A percentile compares a stretch with the other conserved stretches of the same genome.
These are phyloP conservation scores for Illadopsis cleaveri DNA, from an alignment of 2,113 vertebrate genomes.

Conservation along the genomic window DNA sequence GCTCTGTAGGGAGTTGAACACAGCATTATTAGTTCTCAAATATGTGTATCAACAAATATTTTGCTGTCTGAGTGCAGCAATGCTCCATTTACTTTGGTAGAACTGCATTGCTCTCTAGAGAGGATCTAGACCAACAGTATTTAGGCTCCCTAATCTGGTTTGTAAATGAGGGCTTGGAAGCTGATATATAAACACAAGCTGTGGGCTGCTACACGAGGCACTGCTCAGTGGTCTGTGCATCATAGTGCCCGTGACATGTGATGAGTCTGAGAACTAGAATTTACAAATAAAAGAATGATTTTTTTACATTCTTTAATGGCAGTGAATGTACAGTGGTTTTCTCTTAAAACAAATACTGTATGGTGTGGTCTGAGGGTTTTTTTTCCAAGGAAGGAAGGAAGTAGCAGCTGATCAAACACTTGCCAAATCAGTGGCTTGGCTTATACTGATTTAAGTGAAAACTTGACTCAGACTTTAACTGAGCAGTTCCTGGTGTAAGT, in stretches of 20 bases:
- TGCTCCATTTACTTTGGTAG: not conserved
- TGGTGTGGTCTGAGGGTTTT: not conserved
- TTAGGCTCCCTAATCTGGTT: not conserved
- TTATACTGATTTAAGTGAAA: not conserved
- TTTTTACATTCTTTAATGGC: not conserved
- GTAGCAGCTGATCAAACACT: slow-evolving; percentile 25
- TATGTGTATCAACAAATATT: not conserved
- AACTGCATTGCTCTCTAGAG: not conserved
- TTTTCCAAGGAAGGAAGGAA: slow-evolving; percentile 41
- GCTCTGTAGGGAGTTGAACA: not conserved
- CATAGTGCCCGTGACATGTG: not conserved
- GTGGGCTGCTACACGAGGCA: not conserved
- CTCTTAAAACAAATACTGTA: not conserved
- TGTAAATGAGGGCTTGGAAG: not conserved
- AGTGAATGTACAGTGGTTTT: not conserved
- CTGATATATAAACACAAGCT: not conserved
- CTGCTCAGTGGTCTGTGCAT: not conserved
- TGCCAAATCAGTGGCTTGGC: slow-evolving; percentile 26
- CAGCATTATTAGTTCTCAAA: not conserved
- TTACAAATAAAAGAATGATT: not conserved
- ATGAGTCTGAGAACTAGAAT: not conserved
- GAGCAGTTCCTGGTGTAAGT: not conserved
- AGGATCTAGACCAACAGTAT: not conserved
- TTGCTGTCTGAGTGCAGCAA: not conserved
- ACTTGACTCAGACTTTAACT: not conserved